Conservation (phyloP, 2,888 invertebrate genomes). For the Apamea anceps region DNA sequence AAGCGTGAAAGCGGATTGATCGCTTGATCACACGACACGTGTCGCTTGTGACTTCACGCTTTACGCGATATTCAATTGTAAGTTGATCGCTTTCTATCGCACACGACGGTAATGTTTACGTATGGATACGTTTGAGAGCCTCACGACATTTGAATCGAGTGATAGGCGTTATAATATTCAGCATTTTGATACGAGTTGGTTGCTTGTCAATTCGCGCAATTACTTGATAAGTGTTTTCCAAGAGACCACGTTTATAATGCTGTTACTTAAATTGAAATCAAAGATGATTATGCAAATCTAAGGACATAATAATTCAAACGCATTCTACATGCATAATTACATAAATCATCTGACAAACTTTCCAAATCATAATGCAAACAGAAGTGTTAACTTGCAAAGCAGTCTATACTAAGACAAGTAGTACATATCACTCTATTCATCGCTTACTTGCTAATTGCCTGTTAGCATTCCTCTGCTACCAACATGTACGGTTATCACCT, state of each 20-base stretch:
- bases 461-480: slow-evolving; percentile 64
- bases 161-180: slow-evolving; percentile 35
- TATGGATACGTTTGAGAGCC: slow-evolving; percentile 37
- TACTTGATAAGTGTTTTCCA: slow-evolving; percentile 22
- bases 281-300: slow-evolving; percentile 12
- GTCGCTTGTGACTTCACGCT: slow-evolving; percentile 69
- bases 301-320: not conserved
- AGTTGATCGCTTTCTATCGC: slow-evolving; percentile 80
- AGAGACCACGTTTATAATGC: not conserved
- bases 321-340: slow-evolving; percentile 26
- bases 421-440: slow-evolving; percentile 58
- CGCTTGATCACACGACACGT: slow-evolving; percentile 78
- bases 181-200: slow-evolving; percentile 18
- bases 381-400: slow-evolving; percentile 56
- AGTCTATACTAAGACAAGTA: slow-evolving; percentile 54
- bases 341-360: slow-evolving; percentile 27
- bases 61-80: slow-evolving; percentile 80
- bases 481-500: slow-evolving; percentile 61
- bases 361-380: slow-evolving; percentile 46
- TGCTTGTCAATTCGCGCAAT: slow-evolving; percentile 21
- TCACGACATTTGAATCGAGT: slow-evolving; percentile 39
- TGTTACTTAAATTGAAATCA: not conserved
- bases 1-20: slow-evolving; percentile 81
- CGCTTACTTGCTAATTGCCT: slow-evolving; percentile 68
- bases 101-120: slow-evolving; percentile 53